Evolutionary conservation across 2,888 invertebrate species (phyloP).

Genomic region (Chymomyza procnemis): DNA sequence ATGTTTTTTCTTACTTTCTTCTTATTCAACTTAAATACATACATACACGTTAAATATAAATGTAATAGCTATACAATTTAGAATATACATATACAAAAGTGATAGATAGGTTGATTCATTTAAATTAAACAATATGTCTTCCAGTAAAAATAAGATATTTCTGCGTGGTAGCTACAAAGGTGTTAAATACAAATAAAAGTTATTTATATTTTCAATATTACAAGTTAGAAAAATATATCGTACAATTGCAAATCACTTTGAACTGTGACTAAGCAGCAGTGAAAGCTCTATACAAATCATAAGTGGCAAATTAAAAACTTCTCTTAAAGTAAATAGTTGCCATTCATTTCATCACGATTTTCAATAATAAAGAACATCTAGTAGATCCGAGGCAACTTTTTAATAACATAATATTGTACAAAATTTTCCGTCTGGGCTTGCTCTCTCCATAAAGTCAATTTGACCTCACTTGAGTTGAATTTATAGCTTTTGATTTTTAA

Average conservation of each 20-base stretch:
- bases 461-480: not conserved
- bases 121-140: conserved; percentile 60
- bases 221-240: conserved; percentile 43
- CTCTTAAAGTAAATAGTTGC: conserved; percentile 6
- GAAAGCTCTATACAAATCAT: conserved; percentile 38
- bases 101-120: conserved; percentile 41
- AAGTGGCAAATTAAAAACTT: conserved; percentile 26
- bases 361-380: conserved; percentile 28
- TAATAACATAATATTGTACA: not conserved
- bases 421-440: not conserved
- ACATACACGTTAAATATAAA: conserved; percentile 42
- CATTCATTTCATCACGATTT: conserved; percentile 6
- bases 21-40: conserved; percentile 39
- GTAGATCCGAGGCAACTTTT: not conserved
- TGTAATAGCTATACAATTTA: conserved; percentile 66
- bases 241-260: conserved; percentile 66
- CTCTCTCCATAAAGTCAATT: not conserved
- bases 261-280: conserved; percentile 51
- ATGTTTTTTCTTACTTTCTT: conserved; percentile 24
- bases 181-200: conserved; percentile 48
- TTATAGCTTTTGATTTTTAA: not conserved
- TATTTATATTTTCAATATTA: conserved; percentile 6
- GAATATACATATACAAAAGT: conserved; percentile 57
- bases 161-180: conserved; percentile 29
- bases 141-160: conserved; percentile 52